These are phyloP conservation scores for Asteroscopus sphinx DNA, from an alignment of 2,888 invertebrate species.

Conservation along the genomic window DNA sequence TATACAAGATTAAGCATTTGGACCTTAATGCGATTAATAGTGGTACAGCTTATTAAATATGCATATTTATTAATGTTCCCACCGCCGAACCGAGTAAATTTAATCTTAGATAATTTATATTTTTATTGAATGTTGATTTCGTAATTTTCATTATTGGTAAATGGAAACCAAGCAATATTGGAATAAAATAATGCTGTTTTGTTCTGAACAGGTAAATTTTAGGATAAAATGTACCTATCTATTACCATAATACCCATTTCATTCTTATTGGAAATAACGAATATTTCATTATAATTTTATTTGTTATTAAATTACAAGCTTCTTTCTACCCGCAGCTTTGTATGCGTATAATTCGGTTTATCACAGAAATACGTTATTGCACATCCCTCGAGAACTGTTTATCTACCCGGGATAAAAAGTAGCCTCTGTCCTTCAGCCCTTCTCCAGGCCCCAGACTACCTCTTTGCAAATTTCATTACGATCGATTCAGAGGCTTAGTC, in stretches of 20 bases:
- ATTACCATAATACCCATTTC: too few species aligned
- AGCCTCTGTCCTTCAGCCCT: too few species aligned
- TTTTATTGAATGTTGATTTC: constrained; percentile 27
- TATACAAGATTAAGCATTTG: constrained; percentile 57
- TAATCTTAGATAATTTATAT: constrained; percentile 36
- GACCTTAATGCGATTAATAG: constrained; percentile 53
- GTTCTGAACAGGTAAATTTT: constrained; percentile 29
- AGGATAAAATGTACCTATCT: too few species aligned
- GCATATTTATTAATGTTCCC: constrained; percentile 38
- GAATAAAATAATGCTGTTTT: constrained; percentile 15
- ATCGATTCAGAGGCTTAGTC: too few species aligned
- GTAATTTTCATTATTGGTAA: constrained; percentile 16
- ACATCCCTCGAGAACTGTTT: too few species aligned
- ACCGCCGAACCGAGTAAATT: constrained; percentile 33
- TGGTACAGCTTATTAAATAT: constrained; percentile 38
- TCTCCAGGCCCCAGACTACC: too few species aligned
- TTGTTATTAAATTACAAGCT: too few species aligned
- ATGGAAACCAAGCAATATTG: constrained; percentile 12
- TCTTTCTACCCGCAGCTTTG: too few species aligned
- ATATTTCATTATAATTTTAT: not conserved
- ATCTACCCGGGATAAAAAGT: too few species aligned
- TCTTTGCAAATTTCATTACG: too few species aligned
- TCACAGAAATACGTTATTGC: too few species aligned
- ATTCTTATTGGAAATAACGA: not conserved
- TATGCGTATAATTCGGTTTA: too few species aligned